Evolutionary conservation across 1,140 invertebrate species (phyloP), one percentile per base, ranked within the genome.

Genomic region (Drosophila nigromelanica): DNA sequence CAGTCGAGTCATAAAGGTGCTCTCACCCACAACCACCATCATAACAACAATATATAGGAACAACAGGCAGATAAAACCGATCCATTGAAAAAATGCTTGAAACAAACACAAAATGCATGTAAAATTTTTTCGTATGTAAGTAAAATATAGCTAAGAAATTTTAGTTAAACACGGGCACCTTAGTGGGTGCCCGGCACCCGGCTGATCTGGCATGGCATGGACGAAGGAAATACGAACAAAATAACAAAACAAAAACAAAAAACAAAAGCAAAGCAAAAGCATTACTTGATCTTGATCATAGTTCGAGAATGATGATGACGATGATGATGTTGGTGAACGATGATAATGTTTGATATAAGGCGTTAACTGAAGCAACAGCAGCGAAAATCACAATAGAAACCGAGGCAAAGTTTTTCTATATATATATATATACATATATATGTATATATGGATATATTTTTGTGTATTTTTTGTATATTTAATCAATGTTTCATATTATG

Each of bases 171-270:
- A 70, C 63, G 76, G 75, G 73, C 75, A 70, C 64, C 60, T 85
- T 85, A 87, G 78, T 48, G 64, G 71, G 72, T 70, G 79, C 67
- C 75, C 75, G 71, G 71, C 58, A 86, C 76, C 82, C 78, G 82
- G 82, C 82, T 86, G 82, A 86, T 86, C 82, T 86, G 82, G 83
- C 82, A 87, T 89, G 82, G 82, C 83, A 89, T 76, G 82, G 82
- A 89, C 83, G 83, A 87, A 89, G 78, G 76, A 87, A 70, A 76
- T 85, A 83, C 80, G 80, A 83, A 81, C 55, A 70, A 50, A 56
- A 83, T 69, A 58, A 56, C 39, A 40, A 30, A 33, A 45, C 43
- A 45, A 56, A 52, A 58, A 45, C 37, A 73, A 33, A 56, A 62
- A 52, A 51, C 24, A 76, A 77, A 78, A 55, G 54, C 39, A 73